A percentile compares a stretch with the other conserved stretches of the same genome.
Conservation (phyloP, 2,888 invertebrate genomes). For the Bellardia pandia region DNA sequence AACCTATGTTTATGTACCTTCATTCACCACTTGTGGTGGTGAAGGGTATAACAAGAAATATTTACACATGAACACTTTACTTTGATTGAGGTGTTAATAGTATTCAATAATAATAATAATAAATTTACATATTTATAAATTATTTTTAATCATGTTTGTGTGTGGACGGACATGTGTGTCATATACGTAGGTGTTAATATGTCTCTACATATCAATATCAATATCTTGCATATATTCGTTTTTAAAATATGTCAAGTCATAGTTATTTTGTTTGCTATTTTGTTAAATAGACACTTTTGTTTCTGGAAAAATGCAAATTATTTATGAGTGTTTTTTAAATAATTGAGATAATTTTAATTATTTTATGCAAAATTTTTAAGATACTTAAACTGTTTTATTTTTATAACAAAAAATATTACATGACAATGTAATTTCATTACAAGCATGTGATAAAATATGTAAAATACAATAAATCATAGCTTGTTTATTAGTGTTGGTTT, state of each 20-base stretch:
- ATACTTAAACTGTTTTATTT: slow-evolving; percentile 10
- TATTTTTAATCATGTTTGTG: slow-evolving; percentile 7
- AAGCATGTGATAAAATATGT: not conserved
- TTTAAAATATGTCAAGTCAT: not conserved
- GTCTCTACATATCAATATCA: slow-evolving; percentile 23
- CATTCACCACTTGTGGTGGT: no score
- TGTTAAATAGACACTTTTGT: slow-evolving; percentile 4
- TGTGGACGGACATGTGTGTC: not conserved
- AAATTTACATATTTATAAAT: slow-evolving; percentile 57
- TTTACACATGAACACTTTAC: slow-evolving; percentile 62
- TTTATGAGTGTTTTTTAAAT: slow-evolving; percentile 29
- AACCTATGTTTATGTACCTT: no score
- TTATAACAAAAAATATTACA: not conserved
- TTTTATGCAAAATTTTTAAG: slow-evolving; percentile 46
- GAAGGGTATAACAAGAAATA: slow-evolving; percentile 11
- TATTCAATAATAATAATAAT: slow-evolving; percentile 50
- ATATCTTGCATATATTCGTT: not conserved
- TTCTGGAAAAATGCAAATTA: slow-evolving; percentile 33
- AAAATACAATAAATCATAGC: not conserved
- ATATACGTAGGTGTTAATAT: not conserved
- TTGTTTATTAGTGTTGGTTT: no score
- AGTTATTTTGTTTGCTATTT: not conserved
- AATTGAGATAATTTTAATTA: slow-evolving; percentile 47
- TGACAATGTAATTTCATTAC: not conserved
- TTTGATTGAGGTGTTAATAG: slow-evolving; percentile 63